Base-by-base conservation (phyloP, 1,140 invertebrate genomes). In the Drosophila cardini region DNA sequence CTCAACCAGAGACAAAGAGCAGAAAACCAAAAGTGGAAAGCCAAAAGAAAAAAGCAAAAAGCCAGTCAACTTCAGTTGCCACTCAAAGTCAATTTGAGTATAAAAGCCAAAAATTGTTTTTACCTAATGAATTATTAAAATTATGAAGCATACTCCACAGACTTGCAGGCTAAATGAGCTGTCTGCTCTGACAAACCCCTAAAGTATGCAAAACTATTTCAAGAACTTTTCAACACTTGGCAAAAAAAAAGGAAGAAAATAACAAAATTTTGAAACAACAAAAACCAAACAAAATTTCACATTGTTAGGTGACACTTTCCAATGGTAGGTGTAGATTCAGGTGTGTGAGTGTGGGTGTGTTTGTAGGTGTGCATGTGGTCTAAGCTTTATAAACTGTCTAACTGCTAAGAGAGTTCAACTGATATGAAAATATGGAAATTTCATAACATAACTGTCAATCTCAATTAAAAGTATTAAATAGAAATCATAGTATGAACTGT, bases 71-170 rank as follows among this genome's bases (percentile, higher is more conserved):
- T 70, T 65, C 46, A 72, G n/a, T 64, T 62, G 72, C 72, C 72
- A 74, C 71, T 74, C 60, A 61, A 74, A 70, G 64, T 72, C 68
- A 58, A 72, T 72, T 75, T 65, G 40, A 11, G 48, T 60, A 45
- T 18, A 30, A 42, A 40, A 46, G 42, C 18, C 50, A 16, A 46
- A 72, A 75, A 52, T 76, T 53, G 56, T 70, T 78, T 26, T 69
- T 63, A 34, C 18, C 38, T 57, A 67, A 79, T 81, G 42, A 87
- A 76, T 83, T 76, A 86, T 68, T 61, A 45, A 46, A 45, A 67
- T 58, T 67, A 45, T 61, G 13, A 36, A 61, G 76, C 72, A 61
- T 65, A 80, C 52, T 74, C 45, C 21, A 52, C 13, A 10, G 72
- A 52, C 26, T 40, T 45, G 40, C 15, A 13, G 32, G 13, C 48